Evolutionary conservation across 2,888 invertebrate genomes (phyloP).

Genomic region (Dinocampus coccinellae): DNA sequence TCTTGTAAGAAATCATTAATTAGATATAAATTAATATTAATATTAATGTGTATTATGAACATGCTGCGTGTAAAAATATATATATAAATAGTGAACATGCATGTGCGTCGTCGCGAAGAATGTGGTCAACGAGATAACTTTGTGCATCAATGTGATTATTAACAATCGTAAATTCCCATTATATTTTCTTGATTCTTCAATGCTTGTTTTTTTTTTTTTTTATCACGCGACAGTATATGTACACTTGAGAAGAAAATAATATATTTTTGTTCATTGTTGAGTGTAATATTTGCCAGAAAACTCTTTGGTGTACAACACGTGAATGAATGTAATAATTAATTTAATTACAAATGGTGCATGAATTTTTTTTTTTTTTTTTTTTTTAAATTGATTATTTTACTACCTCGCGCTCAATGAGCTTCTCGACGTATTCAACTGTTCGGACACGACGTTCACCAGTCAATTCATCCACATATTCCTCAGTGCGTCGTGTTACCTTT

Average conservation of each 20-base stretch:
- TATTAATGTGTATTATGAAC: conserved; percentile 17
- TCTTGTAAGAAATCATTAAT: conserved; percentile 59
- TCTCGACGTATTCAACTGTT: conserved; percentile 94
- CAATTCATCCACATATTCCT: conserved; percentile 88
- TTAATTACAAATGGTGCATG: conserved; percentile 37
- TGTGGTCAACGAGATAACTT: conserved; percentile 17
- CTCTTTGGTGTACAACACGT: conserved; percentile 36
- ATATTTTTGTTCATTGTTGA: background rate
- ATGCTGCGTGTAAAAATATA: conserved; percentile 42
- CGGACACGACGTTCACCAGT: conserved; percentile 89
- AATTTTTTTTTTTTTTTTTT: conserved; percentile 23
- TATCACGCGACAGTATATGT: background rate
- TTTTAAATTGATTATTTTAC: conserved; percentile 41
- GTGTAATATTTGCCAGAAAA: conserved; percentile 26
- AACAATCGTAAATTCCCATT: background rate
- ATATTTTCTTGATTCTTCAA: background rate
- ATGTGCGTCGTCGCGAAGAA: conserved; percentile 39
- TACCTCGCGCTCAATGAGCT: conserved; percentile 97
- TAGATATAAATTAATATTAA: conserved; percentile 25
- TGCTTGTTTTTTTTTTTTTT: background rate
- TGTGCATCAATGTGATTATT: conserved; percentile 1
- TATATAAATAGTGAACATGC: conserved; percentile 39
- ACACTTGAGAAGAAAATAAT: background rate
- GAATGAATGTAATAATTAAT: conserved; percentile 16
- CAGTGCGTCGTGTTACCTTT: conserved; percentile 87